Base-by-base conservation (phyloP, 2,113 vertebrate genomes). In the Phyllostomus hastatus region DNA sequence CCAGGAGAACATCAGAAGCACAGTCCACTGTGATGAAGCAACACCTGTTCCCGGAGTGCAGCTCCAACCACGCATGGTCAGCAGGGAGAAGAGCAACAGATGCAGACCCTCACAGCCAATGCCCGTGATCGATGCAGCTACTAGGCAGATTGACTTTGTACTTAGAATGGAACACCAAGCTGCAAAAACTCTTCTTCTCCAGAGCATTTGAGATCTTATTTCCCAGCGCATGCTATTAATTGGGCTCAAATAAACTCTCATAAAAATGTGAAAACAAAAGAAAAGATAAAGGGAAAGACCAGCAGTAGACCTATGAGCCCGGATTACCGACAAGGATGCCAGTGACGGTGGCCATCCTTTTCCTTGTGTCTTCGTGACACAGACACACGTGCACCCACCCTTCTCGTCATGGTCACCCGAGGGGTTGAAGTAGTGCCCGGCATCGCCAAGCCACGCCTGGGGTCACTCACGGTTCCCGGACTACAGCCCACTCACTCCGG, bases 281-380 rank as follows among this genome's bases (percentile, higher is more conserved):
- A 33, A 48, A 75, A 48, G 43, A 33, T 16, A 75, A 15, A 75
- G 43, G 12, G 26, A 59, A 54, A 57, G 9, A 11, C 26, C 1
- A 9, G 38, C 24, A 15, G 22, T 3, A 67, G 46, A 28, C 4
- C 0, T 7, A 35, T 3, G 38, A 10, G 2, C 76, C 15, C 38
- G 3, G 48, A 66, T 0, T 54, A 43, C 28, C 11, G 17, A 35
- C 16, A 2, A 64, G 76, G 24, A 10, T 14, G 11, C n/a, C 26
- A 48, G 66, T 16, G 59, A 48, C 16, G 12, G 46, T 0, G 0
- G 26, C 19, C 2, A 17, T 8, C 67, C 54, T 12, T 22, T 50
- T 54, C 41, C 33, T 81, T 22, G 12, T 7, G 19, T 54, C 54
- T 50, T 76, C 33, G 5, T 0, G 31, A 35, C 73, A 61, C 28